phyloP scores from a whole-genome alignment of 2,113 vertebrate species.

The Corynorhinus townsendii region DNA sequence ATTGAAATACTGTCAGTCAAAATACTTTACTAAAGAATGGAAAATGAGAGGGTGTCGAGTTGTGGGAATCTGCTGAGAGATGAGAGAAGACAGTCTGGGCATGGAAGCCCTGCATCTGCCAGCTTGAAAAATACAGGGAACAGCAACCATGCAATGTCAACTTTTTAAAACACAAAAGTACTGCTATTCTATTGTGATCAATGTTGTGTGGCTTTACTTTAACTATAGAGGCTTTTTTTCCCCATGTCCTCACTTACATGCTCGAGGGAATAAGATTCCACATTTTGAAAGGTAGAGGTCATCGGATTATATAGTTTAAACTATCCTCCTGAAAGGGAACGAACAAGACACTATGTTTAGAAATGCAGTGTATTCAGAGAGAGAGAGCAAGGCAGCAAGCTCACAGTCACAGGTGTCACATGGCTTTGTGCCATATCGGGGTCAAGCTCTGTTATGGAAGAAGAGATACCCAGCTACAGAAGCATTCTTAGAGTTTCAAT shows the following conservation, averaged over 20 bases:
- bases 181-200: background rate
- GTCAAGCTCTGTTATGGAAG: background rate
- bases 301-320: background rate
- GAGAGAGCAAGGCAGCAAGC: background rate
- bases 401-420: background rate
- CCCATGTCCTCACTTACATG: conserved; percentile 14
- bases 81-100: background rate
- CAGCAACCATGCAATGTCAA: background rate
- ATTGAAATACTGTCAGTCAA: conserved; percentile 41
- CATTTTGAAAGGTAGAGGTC: conserved; percentile 12
- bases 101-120: background rate
- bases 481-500: background rate
- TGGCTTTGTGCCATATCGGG: conserved; percentile 8
- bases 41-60: background rate
- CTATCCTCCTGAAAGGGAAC: background rate
- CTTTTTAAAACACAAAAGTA: conserved; percentile 39
- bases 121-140: conserved; percentile 17
- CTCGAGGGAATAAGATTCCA: conserved; percentile 31
- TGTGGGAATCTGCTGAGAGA: background rate
- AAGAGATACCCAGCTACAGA: background rate
- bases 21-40: conserved; percentile 25
- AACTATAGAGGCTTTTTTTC: conserved; percentile 3
- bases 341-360: conserved; percentile 16
- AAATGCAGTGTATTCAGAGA: conserved; percentile 13
- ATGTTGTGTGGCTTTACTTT: conserved; percentile 43